Base-by-base conservation (phyloP, 2,797 vertebrate species). In the Hippopotamyrus pictus region DNA sequence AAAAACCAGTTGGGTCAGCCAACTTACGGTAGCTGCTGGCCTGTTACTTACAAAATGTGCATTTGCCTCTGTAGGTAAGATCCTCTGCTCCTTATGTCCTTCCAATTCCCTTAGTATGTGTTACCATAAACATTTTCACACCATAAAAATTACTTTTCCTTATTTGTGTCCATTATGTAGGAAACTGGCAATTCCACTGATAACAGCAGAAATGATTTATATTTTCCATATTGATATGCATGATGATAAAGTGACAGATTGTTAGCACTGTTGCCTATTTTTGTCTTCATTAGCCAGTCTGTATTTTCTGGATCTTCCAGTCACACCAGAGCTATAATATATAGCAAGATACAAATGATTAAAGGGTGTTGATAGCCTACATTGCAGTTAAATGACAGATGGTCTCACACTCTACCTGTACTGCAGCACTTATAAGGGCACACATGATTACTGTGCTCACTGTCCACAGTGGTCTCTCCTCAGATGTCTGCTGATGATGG, bases 281-380 rank as follows among this genome's bases (percentile, higher is more conserved):
- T 41, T 82, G 76, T 46, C 76, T 82, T 82, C 41, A n/a, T 82
- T 82, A 8, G 7, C 6, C 37, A 14, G 76, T 82, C 37, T 82
- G 17, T 41, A 79, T 46, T 19, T 82, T 3, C 19, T 82, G 76
- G 41, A 11, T 46, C 41, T 44, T n/a, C 17, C 41, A 19, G 5
- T 44, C 41, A 82, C 76, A 46, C 41, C 41, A 5, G 37, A 82
- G 76, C 76, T 46, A 46, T 82, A 86, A 51, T 86, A 51, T 54
- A 54, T 86, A 17, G 84, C 29, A 53, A 54, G 50, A 86, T 86
- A 51, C n/a, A 53, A 51, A 86, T 86, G 84, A 86, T 51, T 51
- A 51, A 33, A 86, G 22, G 12, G 50, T 17, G 50, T 17, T 37
- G 50, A 33, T 53, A 51, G 11, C 22, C 22, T 85, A 12, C 46